These are phyloP conservation scores for Salticus scenicus DNA, from an alignment of 2,888 invertebrate genomes.

Conservation along the genomic window DNA sequence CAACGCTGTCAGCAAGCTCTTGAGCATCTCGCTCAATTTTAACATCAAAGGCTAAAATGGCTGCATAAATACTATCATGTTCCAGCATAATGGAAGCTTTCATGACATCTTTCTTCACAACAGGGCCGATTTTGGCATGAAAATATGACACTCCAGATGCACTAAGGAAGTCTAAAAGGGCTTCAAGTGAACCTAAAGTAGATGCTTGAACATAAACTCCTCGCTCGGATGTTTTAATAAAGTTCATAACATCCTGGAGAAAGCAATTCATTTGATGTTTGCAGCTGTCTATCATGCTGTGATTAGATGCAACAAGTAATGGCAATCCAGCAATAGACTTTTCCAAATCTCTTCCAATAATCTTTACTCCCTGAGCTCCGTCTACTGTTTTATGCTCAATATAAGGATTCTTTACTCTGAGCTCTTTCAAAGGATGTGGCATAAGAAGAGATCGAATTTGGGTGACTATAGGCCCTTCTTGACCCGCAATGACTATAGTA, in stretches of 20 bases:
- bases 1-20: slow-evolving; percentile 94
- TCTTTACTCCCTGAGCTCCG: slow-evolving; percentile 98
- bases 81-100: slow-evolving; percentile 99
- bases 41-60: slow-evolving; percentile 98
- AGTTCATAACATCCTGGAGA: slow-evolving; percentile 90
- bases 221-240: slow-evolving; percentile 91
- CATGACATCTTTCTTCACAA: slow-evolving; percentile 99
- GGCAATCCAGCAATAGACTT: slow-evolving; percentile 96
- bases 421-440: slow-evolving; percentile 98
- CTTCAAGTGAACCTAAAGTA: slow-evolving; percentile 97
- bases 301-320: slow-evolving; percentile 90
- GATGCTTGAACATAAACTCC: slow-evolving; percentile 99
- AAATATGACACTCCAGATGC: slow-evolving; percentile 97
- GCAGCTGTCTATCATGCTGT: slow-evolving; percentile 93
- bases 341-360: slow-evolving; percentile 97
- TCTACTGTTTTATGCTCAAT: slow-evolving; percentile 94
- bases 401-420: slow-evolving; percentile 92
- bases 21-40: slow-evolving; percentile 98
- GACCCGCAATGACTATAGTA: slow-evolving; percentile 95
- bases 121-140: slow-evolving; percentile 98
- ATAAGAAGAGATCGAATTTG: slow-evolving; percentile 96
- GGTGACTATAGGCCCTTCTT: slow-evolving; percentile 98
- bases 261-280: slow-evolving; percentile 91
- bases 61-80: slow-evolving; percentile 96
- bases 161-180: slow-evolving; percentile 92